Evolutionary conservation across 2,888 invertebrate genomes (phyloP), one percentile per base, ranked within the genome.

Genomic region (Eupeodes luniger): DNA sequence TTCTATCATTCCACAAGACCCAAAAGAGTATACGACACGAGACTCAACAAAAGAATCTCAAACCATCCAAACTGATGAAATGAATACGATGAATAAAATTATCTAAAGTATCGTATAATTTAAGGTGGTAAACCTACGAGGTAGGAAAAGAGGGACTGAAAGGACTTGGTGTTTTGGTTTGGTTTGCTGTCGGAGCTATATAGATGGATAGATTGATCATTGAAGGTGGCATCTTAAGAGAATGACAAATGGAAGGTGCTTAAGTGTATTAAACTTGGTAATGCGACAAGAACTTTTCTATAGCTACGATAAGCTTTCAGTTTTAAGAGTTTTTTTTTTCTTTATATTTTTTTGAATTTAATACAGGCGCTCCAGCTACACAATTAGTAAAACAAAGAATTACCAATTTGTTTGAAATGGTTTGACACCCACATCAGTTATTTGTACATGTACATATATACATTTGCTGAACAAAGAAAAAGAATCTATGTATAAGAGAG

Each of bases 31-130:
- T 19, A 59, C 47, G 40, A 40, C 40, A 47, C 27, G 59, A 47
- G 59, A 34, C 57, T 27, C 16, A 72, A 34, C 57, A 44, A 47
- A 59, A 72, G 44, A 19, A 40, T 70, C 57, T 34, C 72, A 36
- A 40, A 27, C 57, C 72, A 10, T 44, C 44, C 72, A 5, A 49
- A 9, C 59, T 44, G 14, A 40, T 57, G 57, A 44, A 66, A 66
- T 34, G 57, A 57, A 72, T 72, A 57, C 47, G 47, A 72, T 59
- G 47, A 72, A 72, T 72, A 72, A 55, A 36, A 70, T 70, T 70
- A 55, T 70, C 55, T 7, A 16, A 53, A 55, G 53, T 69, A 55
- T 69, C 11, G 69, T 16, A 69, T 69, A 67, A 34, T 67, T 67
- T 34, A 55, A 69, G 53, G 53, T 69, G 69, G 11, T 49, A n/a